These are phyloP conservation scores for Ctenodactylus gundi DNA, from an alignment of 2,113 vertebrate genomes.

Conservation along the genomic window DNA sequence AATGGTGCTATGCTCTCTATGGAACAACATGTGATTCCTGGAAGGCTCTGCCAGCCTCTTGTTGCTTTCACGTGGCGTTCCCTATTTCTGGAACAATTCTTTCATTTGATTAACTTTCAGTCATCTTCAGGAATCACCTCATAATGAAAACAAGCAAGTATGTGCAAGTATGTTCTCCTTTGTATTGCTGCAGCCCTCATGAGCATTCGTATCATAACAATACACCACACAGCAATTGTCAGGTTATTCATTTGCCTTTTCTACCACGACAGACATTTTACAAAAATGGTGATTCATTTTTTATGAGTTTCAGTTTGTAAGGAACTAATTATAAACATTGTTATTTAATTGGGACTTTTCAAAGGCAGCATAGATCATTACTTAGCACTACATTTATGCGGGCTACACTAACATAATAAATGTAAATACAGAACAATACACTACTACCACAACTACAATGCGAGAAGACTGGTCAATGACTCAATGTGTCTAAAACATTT, in stretches of 20 bases:
- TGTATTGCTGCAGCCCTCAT: not conserved
- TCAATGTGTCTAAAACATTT: not conserved
- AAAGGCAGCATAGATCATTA: not conserved
- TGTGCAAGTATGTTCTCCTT: not conserved
- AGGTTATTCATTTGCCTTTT: not conserved
- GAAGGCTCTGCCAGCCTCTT: not conserved
- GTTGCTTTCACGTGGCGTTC: not conserved
- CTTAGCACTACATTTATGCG: conserved; percentile 13
- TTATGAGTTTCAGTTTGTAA: not conserved
- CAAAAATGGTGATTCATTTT: conserved; percentile 16
- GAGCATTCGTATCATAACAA: not conserved
- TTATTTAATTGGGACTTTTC: not conserved
- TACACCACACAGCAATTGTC: not conserved
- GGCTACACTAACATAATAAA: not conserved
- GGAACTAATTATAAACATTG: conserved; percentile 16
- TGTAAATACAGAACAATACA: not conserved
- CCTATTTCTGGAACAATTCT: not conserved
- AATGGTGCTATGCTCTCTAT: not conserved
- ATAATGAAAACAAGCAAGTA: not conserved
- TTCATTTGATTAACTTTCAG: not conserved
- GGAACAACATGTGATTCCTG: not conserved
- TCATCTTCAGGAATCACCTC: not conserved
- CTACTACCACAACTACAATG: not conserved
- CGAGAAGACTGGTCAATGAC: not conserved
- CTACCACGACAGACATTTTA: not conserved